Evolutionary conservation across 1,140 invertebrate genomes (phyloP).

Genomic region (Trichomalopsis sarcophagae): DNA sequence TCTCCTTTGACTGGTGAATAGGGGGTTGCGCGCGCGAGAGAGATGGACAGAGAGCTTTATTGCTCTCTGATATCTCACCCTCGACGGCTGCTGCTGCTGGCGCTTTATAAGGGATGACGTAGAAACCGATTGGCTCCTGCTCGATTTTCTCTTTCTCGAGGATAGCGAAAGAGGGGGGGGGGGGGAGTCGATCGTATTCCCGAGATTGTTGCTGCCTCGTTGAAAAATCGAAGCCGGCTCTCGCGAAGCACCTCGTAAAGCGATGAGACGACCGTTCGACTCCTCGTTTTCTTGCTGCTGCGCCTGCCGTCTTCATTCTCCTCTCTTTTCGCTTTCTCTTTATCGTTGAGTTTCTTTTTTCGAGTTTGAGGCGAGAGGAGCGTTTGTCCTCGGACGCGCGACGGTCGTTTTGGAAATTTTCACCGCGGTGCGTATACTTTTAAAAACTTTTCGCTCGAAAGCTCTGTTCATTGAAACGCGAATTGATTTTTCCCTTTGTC

Average conservation of each 20-base stretch:
- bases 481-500: background rate
- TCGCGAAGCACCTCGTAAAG: conserved; percentile 55
- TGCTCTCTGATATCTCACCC: conserved; percentile 40
- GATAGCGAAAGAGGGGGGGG: background rate
- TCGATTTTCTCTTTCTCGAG: conserved; percentile 34
- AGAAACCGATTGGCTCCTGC: conserved; percentile 44
- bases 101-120: conserved; percentile 20
- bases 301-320: background rate
- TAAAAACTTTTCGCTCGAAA: background rate
- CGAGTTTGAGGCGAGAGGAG: background rate
- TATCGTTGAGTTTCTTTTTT: background rate
- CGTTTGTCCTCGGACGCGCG: background rate
- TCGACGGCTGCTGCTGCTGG: conserved; percentile 13
- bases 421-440: background rate
- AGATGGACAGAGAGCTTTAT: conserved; percentile 35
- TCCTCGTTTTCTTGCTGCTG: conserved; percentile 15
- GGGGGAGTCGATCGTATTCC: conserved; percentile 44
- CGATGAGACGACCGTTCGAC: conserved; percentile 51
- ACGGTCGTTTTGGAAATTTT: conserved; percentile 5
- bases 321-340: conserved; percentile 6
- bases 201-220: conserved; percentile 50
- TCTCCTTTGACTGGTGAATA: background rate
- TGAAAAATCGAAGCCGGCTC: conserved; percentile 53
- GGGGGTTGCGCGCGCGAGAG: background rate
- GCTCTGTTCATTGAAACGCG: background rate